Evolutionary conservation across 23 tunicate species (phyloP).

Genomic region (Diplosoma virens): DNA sequence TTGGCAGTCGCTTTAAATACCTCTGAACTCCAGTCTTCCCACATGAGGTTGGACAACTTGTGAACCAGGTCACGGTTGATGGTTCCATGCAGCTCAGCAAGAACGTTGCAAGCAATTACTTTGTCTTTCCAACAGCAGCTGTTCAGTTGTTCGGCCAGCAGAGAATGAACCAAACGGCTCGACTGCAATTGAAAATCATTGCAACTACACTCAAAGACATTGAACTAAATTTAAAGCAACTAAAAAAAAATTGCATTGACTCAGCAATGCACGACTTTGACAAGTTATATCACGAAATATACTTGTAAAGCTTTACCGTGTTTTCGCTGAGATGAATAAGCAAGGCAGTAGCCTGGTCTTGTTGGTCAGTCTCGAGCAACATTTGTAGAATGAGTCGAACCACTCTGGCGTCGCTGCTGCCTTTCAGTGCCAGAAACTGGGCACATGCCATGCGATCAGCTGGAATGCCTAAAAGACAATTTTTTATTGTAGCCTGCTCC

Average conservation of each 20-base stretch:
- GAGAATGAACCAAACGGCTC: slow-evolving; percentile 83
- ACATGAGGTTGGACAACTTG: slow-evolving; percentile 82
- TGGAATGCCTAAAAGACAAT: slow-evolving; percentile 37
- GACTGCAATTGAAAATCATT: slow-evolving; percentile 16
- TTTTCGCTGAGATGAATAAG: slow-evolving; percentile 66
- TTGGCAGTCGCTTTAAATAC: too few relatives aligned
- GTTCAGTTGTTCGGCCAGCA: slow-evolving; percentile 90
- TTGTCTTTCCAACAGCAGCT: slow-evolving; percentile 85
- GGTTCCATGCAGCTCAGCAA: slow-evolving; percentile 54
- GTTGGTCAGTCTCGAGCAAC: slow-evolving; percentile 70
- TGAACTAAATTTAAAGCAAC: too few relatives aligned
- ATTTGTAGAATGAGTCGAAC: slow-evolving; percentile 60
- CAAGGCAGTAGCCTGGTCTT: slow-evolving; percentile 76
- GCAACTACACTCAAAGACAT: too few relatives aligned
- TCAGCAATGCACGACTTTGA: background rate
- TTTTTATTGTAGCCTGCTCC: too few relatives aligned
- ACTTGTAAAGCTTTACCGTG: slow-evolving; percentile 53
- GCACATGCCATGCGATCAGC: slow-evolving; percentile 86
- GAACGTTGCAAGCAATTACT: slow-evolving; percentile 68
- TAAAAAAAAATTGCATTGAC: background rate
- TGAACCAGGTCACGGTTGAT: slow-evolving; percentile 85
- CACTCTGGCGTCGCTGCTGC: slow-evolving; percentile 70
- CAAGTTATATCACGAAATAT: background rate
- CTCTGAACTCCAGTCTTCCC: slow-evolving; percentile 95
- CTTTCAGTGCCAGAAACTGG: slow-evolving; percentile 75